Evolutionary conservation across 2,888 invertebrate species (phyloP), one percentile per base, ranked within the genome.

Genomic region (Agriopis leucophaearia): DNA sequence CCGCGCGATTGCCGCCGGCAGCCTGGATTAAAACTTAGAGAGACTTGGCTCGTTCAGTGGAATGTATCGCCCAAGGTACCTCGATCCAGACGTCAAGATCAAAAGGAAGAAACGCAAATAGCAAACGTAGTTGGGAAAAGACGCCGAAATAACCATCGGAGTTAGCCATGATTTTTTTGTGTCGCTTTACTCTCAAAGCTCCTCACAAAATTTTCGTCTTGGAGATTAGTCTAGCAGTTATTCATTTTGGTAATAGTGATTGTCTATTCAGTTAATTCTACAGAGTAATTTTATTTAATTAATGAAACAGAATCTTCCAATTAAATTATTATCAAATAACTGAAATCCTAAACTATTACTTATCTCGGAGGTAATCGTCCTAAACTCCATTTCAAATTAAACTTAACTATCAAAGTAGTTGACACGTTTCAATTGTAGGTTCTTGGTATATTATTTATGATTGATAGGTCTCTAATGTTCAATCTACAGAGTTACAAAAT

Each of bases 1-100:
- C 84, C 83, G 86, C 81, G 75, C 85, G 83, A 88, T 87, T 86
- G 87, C 87, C 83, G 81, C 63, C 82, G 84, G 84, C 78, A 74
- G 74, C 70, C 36, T 52, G 86, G 88, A 88, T 90, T 89, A 88
- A 85, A 89, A 87, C 84, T 89, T 87, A 75, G 75, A 15, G 61
- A 52, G 58, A 56, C 57, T 62, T 55, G 50, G 62, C 54, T 58
- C 38, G 47, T 54, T 54, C n/a, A 16, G 55, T 79, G 79, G 78
- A 81, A 67, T 83, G 82, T 85, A 85, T 84, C 80, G 80, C 79
- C 73, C 63, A 70, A 72, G 80, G 76, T 80, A 78, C 79, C 78
- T 81, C 77, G 44, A 40, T 56, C 66, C 59, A 72, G 72, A 76
- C 73, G 73, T 74, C 74, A 72, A 77, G 76, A 81, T 83, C 80